Base-by-base conservation (phyloP, 1,140 invertebrate genomes). In the Drosophila bocki region DNA sequence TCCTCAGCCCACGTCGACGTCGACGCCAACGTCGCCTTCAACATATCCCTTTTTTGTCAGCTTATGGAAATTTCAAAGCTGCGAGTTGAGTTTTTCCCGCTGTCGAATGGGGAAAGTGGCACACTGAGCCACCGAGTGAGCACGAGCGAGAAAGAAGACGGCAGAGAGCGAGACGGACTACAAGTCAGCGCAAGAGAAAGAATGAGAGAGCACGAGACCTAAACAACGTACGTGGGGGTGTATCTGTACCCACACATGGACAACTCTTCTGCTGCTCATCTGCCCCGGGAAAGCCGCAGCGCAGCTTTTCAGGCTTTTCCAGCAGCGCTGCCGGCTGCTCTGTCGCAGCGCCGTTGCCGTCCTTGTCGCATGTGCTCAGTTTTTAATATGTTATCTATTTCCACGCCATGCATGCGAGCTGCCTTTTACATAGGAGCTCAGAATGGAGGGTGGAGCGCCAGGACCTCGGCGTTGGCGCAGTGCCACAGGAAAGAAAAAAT, bases 381-480 rank as follows among this genome's bases (percentile, higher is more conserved):
- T 81, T 85, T 90, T 84, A 85, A 88, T 88, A 90, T 91, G 90
- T 91, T 91, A 90, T 91, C 88, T 91, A 82, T 91, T 56, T 91
- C 87, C 75, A 69, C 57, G 75, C 76, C 70, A 77, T 87, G 82
- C 90, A 88, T 91, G 82, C 35, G 64, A 61, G 68, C 74, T 70
- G 70, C 74, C 76, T 91, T 80, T 74, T 91, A 91, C 79, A 91
- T 91, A 91, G 68, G 42, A 65, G 45, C 48, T 37, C 26, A 13
- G 51, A 37, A 19, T 8, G 53, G 65, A 9, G 54, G 37, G 50
- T 42, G 51, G 58, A 39, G 63, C 51, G 60, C 15, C 41, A 58
- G 57, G 63, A 29, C 33, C 42, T 22, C 47, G 61, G 61, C 68
- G 56, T 64, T 78, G 78, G 70, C 77, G 62, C 48, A 74, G 57